These are phyloP conservation scores for Protobothrops flavoviridis DNA, from an alignment of 2,113 vertebrate genomes.

Conservation along the genomic window DNA sequence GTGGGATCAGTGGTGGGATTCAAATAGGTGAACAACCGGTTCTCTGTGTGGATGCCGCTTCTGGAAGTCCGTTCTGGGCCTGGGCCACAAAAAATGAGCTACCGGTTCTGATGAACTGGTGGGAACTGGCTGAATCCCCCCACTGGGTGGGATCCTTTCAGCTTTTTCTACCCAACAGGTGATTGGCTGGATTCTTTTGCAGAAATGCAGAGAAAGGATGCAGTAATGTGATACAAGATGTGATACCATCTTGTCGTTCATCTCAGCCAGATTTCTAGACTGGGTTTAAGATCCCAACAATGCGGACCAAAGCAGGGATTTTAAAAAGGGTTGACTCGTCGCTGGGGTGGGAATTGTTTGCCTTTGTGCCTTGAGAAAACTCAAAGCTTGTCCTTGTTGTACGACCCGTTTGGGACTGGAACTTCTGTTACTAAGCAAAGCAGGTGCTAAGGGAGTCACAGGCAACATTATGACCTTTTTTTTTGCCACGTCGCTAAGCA, in stretches of 20 bases:
- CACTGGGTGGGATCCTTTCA: too few species aligned
- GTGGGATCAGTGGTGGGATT: too few species aligned
- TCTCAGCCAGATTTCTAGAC: neutral
- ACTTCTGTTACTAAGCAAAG: neutral
- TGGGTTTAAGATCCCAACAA: neutral
- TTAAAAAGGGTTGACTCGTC: too few species aligned
- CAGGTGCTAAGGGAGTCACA: neutral
- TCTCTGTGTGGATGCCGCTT: too few species aligned
- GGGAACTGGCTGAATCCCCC: too few species aligned
- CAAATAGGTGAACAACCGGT: too few species aligned
- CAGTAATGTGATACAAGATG: too few species aligned
- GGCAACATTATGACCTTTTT: neutral
- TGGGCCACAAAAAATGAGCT: too few species aligned
- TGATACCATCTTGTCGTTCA: neutral
- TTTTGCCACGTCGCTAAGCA: neutral
- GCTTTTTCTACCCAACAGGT: neutral
- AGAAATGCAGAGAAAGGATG: neutral
- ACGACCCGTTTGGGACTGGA: neutral
- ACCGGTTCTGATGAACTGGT: too few species aligned
- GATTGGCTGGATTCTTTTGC: neutral
- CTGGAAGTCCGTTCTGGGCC: too few species aligned
- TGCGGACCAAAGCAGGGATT: neutral
- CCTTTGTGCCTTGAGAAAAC: neutral
- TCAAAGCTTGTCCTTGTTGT: neutral
- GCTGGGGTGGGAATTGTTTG: neutral